These are phyloP conservation scores for Sinocyclocheilus anophthalmus DNA, from an alignment of 2,113 vertebrate species.

Conservation along the genomic window DNA sequence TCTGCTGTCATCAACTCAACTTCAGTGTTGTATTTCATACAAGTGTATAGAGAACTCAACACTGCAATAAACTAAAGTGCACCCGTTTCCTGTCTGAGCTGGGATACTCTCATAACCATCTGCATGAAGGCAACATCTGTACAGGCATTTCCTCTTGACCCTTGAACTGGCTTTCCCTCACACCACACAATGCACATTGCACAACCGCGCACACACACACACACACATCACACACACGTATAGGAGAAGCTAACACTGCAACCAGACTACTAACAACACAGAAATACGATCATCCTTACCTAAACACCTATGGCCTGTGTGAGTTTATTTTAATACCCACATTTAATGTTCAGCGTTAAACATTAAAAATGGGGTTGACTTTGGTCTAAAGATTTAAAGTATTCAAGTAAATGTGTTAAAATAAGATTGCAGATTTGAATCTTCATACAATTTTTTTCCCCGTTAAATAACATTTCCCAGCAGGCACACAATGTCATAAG, in stretches of 20 bases:
- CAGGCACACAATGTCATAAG: no score
- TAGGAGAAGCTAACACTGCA: not conserved
- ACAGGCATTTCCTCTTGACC: conserved; percentile 76
- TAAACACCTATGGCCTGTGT: no score
- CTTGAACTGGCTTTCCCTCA: conserved; percentile 60
- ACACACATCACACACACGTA: not conserved
- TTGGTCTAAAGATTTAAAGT: not conserved
- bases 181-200: not conserved
- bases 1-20: not conserved
- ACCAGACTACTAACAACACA: not conserved
- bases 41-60: not conserved
- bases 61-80: conserved; percentile 32
- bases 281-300: not conserved
- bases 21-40: no score
- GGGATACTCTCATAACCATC: conserved; percentile 63
- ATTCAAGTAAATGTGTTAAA: not conserved
- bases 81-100: conserved; percentile 37
- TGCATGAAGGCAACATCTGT: conserved; percentile 72
- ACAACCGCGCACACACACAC: not conserved
- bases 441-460: no score
- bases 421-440: not conserved
- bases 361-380: not conserved
- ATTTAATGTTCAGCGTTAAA: not conserved
- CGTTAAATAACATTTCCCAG: no score
- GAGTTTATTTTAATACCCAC: not conserved